Evolutionary conservation across 2,113 vertebrate species (phyloP).

Genomic region (Ammodramus savannarum): DNA sequence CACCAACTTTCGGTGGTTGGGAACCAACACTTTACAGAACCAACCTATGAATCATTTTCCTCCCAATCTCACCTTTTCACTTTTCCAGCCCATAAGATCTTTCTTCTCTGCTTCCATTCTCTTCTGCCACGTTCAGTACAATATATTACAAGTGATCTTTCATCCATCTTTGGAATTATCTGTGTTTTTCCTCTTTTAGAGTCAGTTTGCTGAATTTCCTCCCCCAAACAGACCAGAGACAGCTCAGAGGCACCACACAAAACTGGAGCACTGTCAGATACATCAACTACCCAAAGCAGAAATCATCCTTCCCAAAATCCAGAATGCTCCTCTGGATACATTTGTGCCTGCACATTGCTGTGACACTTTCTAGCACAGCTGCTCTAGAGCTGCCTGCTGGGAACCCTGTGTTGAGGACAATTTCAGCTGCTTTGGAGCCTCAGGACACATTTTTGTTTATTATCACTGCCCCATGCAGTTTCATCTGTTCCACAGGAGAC

Average conservation of each 20-base stretch:
- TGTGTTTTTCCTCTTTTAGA: not conserved
- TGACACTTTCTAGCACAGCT: not conserved
- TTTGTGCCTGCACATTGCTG: not conserved
- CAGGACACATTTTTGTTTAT: not conserved
- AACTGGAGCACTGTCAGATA: not conserved
- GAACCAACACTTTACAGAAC: not conserved
- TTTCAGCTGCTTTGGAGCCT: not conserved
- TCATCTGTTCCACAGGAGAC: not conserved
- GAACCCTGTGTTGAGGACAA: not conserved
- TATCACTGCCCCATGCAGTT: not conserved
- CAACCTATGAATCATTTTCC: not conserved
- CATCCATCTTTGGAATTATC: not conserved
- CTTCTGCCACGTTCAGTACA: not conserved
- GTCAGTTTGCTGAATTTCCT: not conserved
- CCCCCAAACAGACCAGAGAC: not conserved
- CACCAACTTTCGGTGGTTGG: not conserved
- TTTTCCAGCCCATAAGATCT: not conserved
- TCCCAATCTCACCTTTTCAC: not conserved
- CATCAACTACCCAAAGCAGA: not conserved
- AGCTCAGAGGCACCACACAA: not conserved
- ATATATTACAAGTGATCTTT: not conserved
- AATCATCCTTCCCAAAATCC: not conserved
- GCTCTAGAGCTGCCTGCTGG: not conserved
- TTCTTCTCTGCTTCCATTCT: not conserved
- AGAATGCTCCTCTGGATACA: not conserved